phyloP scores from a whole-genome alignment of 2,888 invertebrate genomes.

The Lamproptera curius region DNA sequence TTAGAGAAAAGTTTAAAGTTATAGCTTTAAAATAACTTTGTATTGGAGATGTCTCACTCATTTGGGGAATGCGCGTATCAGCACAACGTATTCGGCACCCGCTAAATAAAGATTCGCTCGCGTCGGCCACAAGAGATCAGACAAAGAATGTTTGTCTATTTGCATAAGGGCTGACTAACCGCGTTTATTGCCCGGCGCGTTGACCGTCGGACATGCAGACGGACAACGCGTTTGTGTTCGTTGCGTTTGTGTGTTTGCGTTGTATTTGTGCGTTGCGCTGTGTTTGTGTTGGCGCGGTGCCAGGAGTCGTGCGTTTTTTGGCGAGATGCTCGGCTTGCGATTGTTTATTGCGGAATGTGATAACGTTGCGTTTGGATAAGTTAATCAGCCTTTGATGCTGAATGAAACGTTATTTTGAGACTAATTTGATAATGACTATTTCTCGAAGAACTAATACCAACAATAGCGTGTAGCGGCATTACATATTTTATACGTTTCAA shows the following conservation, averaged over 20 bases:
- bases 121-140: constrained; percentile 11
- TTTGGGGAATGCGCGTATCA: neutral
- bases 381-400: too few species aligned
- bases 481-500: too few species aligned
- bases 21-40: too few species aligned
- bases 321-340: constrained; percentile 16
- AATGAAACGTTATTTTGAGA: too few species aligned
- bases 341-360: constrained; percentile 4
- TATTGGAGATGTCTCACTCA: too few species aligned
- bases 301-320: constrained; percentile 21
- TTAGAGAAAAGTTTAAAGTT: too few species aligned
- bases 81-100: constrained; percentile 1
- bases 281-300: constrained; percentile 29
- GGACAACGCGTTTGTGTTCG: constrained; percentile 25
- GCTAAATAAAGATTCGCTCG: constrained; percentile 14
- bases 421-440: too few species aligned
- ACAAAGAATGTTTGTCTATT: constrained; percentile 24
- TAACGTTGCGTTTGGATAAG: too few species aligned
- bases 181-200: constrained; percentile 33
- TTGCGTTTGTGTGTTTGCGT: constrained; percentile 26
- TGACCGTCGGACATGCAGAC: constrained; percentile 33
- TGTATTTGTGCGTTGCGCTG: constrained; percentile 21
- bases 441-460: too few species aligned
- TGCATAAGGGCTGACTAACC: constrained; percentile 29
- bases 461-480: too few species aligned